phyloP scores from a whole-genome alignment of 2,797 vertebrate species.

The Manis javanica region DNA sequence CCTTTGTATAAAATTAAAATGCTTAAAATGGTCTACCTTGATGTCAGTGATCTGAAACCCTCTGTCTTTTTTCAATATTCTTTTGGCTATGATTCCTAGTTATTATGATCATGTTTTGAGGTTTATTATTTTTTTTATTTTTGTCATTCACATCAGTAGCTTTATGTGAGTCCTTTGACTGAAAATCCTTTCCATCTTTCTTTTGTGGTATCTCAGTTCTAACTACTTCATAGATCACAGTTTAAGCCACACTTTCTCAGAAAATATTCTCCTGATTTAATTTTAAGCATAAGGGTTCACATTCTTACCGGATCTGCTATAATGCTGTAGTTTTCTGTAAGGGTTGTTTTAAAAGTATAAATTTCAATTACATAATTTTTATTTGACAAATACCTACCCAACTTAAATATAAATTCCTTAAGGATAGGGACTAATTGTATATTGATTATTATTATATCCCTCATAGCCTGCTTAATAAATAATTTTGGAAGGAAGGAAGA shows the following conservation, averaged over 20 bases:
- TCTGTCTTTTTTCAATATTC: background rate
- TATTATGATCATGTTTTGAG: background rate
- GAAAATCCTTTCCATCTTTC: background rate
- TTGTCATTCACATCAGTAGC: background rate
- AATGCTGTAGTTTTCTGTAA: background rate
- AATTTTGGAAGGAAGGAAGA: background rate
- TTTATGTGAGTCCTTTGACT: background rate
- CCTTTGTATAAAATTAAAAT: background rate
- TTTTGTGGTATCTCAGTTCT: background rate
- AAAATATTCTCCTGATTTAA: background rate
- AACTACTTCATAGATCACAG: background rate
- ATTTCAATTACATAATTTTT: background rate
- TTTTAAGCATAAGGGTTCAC: background rate
- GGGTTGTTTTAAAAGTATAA: background rate
- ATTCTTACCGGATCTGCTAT: background rate
- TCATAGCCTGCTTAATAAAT: background rate
- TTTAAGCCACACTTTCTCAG: background rate
- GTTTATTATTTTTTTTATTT: background rate
- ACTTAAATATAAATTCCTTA: background rate
- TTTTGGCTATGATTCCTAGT: background rate
- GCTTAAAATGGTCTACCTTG: background rate
- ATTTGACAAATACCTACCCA: background rate
- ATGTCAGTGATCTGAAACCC: background rate
- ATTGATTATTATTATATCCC: background rate
- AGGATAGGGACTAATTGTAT: background rate